Base-by-base conservation (phyloP, 2,888 invertebrate species). In the Polydrusus cervinus region DNA sequence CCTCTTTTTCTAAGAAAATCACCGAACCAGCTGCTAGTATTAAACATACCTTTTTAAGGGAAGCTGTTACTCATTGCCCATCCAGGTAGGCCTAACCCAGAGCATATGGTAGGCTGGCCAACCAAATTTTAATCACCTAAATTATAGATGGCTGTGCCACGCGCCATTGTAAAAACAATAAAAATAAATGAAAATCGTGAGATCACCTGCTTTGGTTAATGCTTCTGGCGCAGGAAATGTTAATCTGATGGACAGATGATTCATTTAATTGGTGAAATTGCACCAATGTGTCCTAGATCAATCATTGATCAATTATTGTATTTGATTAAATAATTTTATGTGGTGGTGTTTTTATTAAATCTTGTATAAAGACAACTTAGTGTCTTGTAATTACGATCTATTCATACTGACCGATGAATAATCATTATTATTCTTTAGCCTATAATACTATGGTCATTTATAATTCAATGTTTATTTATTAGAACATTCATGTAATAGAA, bases 141-240 rank as follows among this genome's bases (percentile, higher is more conserved):
- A 82, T 83, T 82, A 83, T 80, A 80, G 70, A 45, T 77, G 75
- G 78, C 61, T 79, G 80, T 82, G 82, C 82, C 83, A 82, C 82
- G 82, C 82, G 82, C 80, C 66, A 66, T 74, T 76, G 71, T 68
- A 75, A 79, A 76, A 79, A 79, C 71, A 78, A 81, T 79, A 81
- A 81, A 81, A 79, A 81, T 78, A 80, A 81, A 80, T 78, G 75
- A 74, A 77, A 75, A 80, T 74, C 71, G 75, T 67, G 69, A 67
- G 16, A 75, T 72, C 83, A 83, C 82, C 83, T 83, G 83, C 81
- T 80, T n/a, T 72, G 55, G 61, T 71, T 74, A 76, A 76, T 78
- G 76, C 79, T 75, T 76, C 67, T 73, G 72, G 78, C 76, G 81
- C 80, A 80, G 82, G 82, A 82, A 81, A 82, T 80, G 80, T 81